Percentiles rank a stretch among this genome's conserved stretches.
These are phyloP conservation scores for Pyralis farinalis DNA, from an alignment of 2,888 invertebrate species.

Conservation along the genomic window DNA sequence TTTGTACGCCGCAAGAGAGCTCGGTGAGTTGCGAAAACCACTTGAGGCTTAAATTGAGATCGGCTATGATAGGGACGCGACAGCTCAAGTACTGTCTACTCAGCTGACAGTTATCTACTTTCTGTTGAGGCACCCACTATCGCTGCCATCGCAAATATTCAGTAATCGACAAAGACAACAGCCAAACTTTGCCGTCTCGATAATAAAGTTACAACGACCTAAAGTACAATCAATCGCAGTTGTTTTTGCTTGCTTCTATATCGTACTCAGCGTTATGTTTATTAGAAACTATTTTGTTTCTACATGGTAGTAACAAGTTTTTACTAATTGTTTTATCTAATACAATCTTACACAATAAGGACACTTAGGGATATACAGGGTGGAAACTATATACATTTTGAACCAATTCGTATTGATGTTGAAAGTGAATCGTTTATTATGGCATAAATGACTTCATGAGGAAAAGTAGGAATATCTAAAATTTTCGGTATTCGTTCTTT, in stretches of 20 bases:
- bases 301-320: too few species aligned
- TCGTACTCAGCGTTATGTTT: neutral
- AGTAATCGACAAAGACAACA: conserved; percentile 7
- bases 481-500: too few species aligned
- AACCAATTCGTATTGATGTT: too few species aligned
- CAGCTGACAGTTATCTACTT: conserved; percentile 37
- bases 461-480: too few species aligned
- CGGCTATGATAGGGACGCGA: conserved; percentile 38
- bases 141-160: conserved; percentile 13
- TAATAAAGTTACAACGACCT: conserved; percentile 3
- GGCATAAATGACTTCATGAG: too few species aligned
- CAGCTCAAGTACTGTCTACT: conserved; percentile 33
- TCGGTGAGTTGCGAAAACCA: conserved; percentile 60
- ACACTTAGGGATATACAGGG: too few species aligned
- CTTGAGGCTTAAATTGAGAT: conserved; percentile 68
- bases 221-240: neutral
- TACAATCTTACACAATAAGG: too few species aligned
- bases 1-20: conserved; percentile 47
- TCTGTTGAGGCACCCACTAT: conserved; percentile 16
- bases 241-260: conserved; percentile 1
- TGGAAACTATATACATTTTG: too few species aligned
- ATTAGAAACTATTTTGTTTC: neutral
- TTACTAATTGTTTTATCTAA: too few species aligned
- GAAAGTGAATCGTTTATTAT: too few species aligned
- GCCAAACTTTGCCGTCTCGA: conserved; percentile 1